These are phyloP conservation scores for Augochlora pura DNA, from an alignment of 1,140 invertebrate species.

Conservation along the genomic window DNA sequence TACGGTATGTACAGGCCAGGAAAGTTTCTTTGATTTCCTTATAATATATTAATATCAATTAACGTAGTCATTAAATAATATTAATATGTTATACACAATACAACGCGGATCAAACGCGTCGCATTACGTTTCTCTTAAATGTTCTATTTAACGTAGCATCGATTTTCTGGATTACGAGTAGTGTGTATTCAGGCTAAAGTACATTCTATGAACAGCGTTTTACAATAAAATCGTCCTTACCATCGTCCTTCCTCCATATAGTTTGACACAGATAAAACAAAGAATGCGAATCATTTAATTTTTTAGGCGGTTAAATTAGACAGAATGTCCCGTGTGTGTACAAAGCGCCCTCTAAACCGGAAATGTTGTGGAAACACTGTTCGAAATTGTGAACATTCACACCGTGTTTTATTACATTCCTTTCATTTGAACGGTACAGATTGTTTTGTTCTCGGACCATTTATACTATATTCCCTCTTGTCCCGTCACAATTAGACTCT, in stretches of 20 bases:
- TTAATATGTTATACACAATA: not conserved
- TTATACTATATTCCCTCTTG: not conserved
- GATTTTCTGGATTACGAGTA: not conserved
- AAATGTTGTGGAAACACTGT: not conserved
- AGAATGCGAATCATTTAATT: not conserved
- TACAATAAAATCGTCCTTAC: not conserved
- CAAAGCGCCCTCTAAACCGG: not conserved
- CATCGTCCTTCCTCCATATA: not conserved
- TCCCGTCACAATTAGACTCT: not conserved
- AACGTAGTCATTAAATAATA: too few relatives aligned
- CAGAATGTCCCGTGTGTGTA: not conserved
- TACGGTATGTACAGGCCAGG: constrained; percentile 36
- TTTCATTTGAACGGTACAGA: not conserved
- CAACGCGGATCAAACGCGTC: not conserved
- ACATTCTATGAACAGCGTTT: not conserved
- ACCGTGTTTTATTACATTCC: not conserved
- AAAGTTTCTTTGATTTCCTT: not conserved
- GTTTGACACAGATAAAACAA: not conserved
- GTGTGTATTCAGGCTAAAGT: not conserved
- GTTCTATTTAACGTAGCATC: constrained; percentile 5
- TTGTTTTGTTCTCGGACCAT: not conserved
- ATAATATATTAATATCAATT: too few relatives aligned
- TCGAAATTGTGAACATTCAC: not conserved
- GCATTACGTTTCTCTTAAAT: not conserved
- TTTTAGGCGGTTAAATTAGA: constrained; percentile 1